Percentiles rank a stretch among this genome's conserved stretches.
Evolutionary conservation across 2,888 invertebrate genomes (phyloP).

Genomic region (Deilephila elpenor): DNA sequence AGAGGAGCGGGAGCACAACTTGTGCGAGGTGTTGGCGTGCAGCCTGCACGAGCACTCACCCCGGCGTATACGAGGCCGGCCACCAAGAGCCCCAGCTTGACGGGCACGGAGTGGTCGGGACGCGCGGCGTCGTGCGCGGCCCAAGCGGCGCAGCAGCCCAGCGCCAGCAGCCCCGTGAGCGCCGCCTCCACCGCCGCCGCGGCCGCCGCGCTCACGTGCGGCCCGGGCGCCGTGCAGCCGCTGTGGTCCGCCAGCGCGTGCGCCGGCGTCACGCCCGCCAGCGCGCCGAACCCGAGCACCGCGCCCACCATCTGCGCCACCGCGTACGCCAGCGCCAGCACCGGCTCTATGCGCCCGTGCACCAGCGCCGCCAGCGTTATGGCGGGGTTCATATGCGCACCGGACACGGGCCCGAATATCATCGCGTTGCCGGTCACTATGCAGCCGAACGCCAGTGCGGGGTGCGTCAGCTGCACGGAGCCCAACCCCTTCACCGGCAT

Average conservation of each 20-base stretch:
- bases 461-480: slow-evolving; percentile 58
- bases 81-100: slow-evolving; percentile 71
- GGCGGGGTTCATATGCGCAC: slow-evolving; percentile 92
- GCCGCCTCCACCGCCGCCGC: slow-evolving; percentile 57
- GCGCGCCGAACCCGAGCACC: slow-evolving; percentile 59
- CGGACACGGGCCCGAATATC: slow-evolving; percentile 88
- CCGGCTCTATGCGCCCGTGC: slow-evolving; percentile 74
- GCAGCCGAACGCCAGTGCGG: slow-evolving; percentile 72
- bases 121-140: slow-evolving; percentile 55
- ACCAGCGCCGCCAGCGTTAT: slow-evolving; percentile 88
- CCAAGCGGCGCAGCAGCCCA: slow-evolving; percentile 66
- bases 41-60: slow-evolving; percentile 49
- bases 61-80: slow-evolving; percentile 72
- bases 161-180: slow-evolving; percentile 62
- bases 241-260: slow-evolving; percentile 36
- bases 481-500: slow-evolving; percentile 44
- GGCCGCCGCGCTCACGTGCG: slow-evolving; percentile 44
- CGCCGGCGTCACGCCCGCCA: slow-evolving; percentile 51
- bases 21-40: neutral
- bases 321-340: slow-evolving; percentile 56
- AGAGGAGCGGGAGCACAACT: neutral
- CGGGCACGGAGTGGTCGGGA: slow-evolving; percentile 62
- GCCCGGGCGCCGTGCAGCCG: slow-evolving; percentile 48
- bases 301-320: slow-evolving; percentile 66
- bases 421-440: slow-evolving; percentile 62